phyloP scores from a whole-genome alignment of 2,113 vertebrate genomes.

The Acanthochromis polyacanthus region DNA sequence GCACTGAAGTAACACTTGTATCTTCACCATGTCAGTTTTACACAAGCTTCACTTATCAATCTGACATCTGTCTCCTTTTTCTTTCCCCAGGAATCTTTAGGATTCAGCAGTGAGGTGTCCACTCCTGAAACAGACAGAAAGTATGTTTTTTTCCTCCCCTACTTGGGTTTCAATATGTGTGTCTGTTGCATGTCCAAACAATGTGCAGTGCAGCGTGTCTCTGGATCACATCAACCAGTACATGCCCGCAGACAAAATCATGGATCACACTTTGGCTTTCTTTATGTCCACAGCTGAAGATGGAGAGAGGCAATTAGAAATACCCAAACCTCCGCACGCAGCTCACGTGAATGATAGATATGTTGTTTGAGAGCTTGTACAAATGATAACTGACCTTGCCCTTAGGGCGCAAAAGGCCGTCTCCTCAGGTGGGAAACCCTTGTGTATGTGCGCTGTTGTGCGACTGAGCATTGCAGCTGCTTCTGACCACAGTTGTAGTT shows the following conservation, averaged over 20 bases:
- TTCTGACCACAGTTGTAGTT: not conserved
- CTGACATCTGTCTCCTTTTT: slow-evolving; percentile 40
- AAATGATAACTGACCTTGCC: slow-evolving; percentile 15
- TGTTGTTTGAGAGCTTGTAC: not conserved
- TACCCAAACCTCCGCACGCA: not conserved
- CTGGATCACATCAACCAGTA: slow-evolving; percentile 58
- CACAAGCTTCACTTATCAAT: not conserved
- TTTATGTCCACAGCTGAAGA: slow-evolving; percentile 8
- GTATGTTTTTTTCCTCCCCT: slow-evolving; percentile 83
- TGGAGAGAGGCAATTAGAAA: slow-evolving; percentile 10
- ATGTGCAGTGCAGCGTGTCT: slow-evolving; percentile 7
- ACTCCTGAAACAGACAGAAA: slow-evolving; percentile 96
- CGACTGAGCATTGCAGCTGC: not conserved
- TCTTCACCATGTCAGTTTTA: not conserved
- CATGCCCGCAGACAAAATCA: slow-evolving; percentile 17
- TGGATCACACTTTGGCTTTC: slow-evolving; percentile 24
- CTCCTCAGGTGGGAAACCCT: slow-evolving; percentile 33
- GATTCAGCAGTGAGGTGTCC: slow-evolving; percentile 91
- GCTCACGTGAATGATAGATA: slow-evolving; percentile 24
- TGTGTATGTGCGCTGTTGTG: not conserved
- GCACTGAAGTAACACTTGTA: not conserved
- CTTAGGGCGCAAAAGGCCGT: slow-evolving; percentile 7
- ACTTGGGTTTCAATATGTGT: slow-evolving; percentile 28
- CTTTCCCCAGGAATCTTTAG: slow-evolving; percentile 90
- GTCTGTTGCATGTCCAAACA: slow-evolving; percentile 67